Evolutionary conservation across 35 echinoderm and acorn worm genomes (phyloP), one percentile per base, ranked within the genome.

Genomic region (Heliocidaris erythrogramma): DNA sequence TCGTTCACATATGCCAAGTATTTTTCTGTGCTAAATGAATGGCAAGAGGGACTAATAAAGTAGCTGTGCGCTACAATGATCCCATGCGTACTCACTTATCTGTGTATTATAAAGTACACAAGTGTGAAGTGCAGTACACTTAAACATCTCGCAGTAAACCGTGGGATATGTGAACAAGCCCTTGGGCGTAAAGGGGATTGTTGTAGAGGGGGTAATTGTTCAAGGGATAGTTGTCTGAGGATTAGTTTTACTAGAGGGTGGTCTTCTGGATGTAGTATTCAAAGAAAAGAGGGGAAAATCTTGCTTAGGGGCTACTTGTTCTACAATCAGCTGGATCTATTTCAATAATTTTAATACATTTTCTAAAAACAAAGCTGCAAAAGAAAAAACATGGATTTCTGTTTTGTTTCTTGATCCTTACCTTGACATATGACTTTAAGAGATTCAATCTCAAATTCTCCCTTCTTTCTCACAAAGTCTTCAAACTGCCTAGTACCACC

Each of bases 401-500:
- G 35, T 42, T 42, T 42, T 42, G 35, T 35, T 11, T 30, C 16
- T 52, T 47, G 11, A 32, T 30, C 59, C 94, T 94, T 92, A 99
- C 98, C 98, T 84, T 96, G 94, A 24, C 88, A 96, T 49, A 96
- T 94, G 13, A 94, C 93, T 85, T 95, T 97, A 85, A 93, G 93
- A 10, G 88, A 59, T 30, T 94, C 49, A 21, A 97, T 97, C 6
- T 47, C 95, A 94, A 99, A 99, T 60, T 97, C 95, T 30, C 69
- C 95, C 47, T 94, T 71, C 85, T 92, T 94, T 47, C 92, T 86
- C 4, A 99, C 95, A 60, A 95, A 95, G 13, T 99, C 95, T 93
- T 99, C 97, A 96, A 99, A 99, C 24, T 96, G 85, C 49, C 98
- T 95, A 0, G 98, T 99, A 18, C 98, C 98, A 59, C 98, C 98